Evolutionary conservation across 2,888 invertebrate species (phyloP), one percentile per base, ranked within the genome.

Genomic region (Sinopyrophorus schimmeli): DNA sequence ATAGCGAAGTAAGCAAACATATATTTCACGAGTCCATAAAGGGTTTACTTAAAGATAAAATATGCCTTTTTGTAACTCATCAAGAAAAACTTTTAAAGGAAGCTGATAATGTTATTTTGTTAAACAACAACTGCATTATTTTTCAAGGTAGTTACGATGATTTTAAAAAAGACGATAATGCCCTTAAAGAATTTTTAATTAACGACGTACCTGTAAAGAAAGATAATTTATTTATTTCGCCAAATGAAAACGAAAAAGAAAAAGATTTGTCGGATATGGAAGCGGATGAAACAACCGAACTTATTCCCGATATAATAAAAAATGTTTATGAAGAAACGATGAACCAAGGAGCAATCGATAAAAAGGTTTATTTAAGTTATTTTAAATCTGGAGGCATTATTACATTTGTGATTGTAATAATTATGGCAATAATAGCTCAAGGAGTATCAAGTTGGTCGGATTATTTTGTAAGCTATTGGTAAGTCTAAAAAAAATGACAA

Each of bases 401-500:
- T 20, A 59, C 77, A 10, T 65, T 82, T 0, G 78, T 89, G 72
- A 54, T 83, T 3, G 30, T 80, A 2, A 77, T 86, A 16, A 87
- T 86, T 56, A 58, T 84, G 10, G 53, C 83, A 0, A n/a, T n/a
- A n/a, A n/a, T n/a, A n/a, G 79, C 89, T 1, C 91, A 91, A 72
- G 61, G 80, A 4, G 71, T 85, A 24, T 87, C 85, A 1, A 89
- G 89, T 6, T 80, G 80, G 4, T 81, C 84, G 1, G 92, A 91
- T 68, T 89, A 83, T 73, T 91, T 88, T 76, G 80, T 90, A 5
- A 81, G 86, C 3, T 83, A 80, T 65, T 91, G 89, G 89, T 84
- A 61, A 74, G 73, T 62, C 16, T 26, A 3, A 3, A 26, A 27
- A 2, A 31, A n/a, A 1, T 3, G 9, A 3, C 3, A 16, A n/a